phyloP scores from a whole-genome alignment of 2,113 vertebrate genomes.

The Cheirogaleus medius region DNA sequence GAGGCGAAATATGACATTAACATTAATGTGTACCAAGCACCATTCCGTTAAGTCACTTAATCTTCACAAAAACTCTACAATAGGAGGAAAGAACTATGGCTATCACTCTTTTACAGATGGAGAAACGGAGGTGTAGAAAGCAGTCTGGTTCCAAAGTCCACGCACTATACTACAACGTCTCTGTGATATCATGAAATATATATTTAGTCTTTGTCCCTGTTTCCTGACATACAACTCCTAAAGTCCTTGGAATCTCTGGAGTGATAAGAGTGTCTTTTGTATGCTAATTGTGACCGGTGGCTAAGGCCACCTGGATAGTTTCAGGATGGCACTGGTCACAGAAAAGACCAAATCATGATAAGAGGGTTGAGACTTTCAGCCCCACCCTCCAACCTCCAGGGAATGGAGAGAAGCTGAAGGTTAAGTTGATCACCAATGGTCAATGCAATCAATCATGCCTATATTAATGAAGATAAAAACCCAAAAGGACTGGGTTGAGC shows the following conservation, averaged over 20 bases:
- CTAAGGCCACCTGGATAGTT: not conserved
- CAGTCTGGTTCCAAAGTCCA: not conserved
- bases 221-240: not conserved
- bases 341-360: not conserved
- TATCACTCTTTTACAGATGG: not conserved
- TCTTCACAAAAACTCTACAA: not conserved
- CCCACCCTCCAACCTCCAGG: not conserved
- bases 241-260: not conserved
- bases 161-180: not conserved
- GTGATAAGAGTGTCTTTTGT: not conserved
- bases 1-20: not conserved
- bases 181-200: not conserved
- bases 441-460: not conserved
- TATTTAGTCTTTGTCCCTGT: not conserved
- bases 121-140: not conserved
- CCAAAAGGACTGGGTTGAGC: not conserved
- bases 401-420: not conserved
- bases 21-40: not conserved
- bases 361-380: not conserved
- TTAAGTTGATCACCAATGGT: not conserved
- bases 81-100: not conserved
- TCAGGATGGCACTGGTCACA: not conserved
- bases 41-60: not conserved
- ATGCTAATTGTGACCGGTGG: not conserved
- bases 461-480: not conserved